These are phyloP conservation scores for Phodopus roborovskii DNA, from an alignment of 2,113 vertebrate genomes.

Conservation along the genomic window DNA sequence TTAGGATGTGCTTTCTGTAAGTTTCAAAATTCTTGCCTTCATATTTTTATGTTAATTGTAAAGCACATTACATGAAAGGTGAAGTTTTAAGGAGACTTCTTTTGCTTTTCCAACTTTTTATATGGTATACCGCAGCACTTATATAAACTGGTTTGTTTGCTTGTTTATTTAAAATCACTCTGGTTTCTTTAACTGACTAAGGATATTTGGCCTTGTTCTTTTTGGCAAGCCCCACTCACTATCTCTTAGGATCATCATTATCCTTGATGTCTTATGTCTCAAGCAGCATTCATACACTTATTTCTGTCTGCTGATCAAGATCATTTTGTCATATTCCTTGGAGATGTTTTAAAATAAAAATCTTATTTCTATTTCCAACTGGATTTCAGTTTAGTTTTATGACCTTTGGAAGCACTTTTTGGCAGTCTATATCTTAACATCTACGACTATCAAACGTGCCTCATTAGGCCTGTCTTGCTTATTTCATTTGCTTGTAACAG, in stretches of 20 bases:
- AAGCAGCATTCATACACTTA: background rate
- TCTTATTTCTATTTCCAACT: background rate
- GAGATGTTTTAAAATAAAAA: constrained; percentile 1
- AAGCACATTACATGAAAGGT: background rate
- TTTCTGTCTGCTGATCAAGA: background rate
- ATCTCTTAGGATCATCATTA: background rate
- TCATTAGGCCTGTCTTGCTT: background rate
- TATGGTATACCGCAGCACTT: background rate
- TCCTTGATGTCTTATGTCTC: background rate
- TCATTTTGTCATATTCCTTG: background rate
- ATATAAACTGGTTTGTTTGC: background rate
- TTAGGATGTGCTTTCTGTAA: background rate
- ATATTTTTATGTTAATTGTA: background rate
- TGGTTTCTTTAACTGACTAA: background rate
- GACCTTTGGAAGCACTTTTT: background rate
- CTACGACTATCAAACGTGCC: background rate
- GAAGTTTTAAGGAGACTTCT: background rate
- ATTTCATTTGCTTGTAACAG: background rate
- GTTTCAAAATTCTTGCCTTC: background rate
- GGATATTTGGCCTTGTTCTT: background rate
- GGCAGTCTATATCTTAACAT: background rate
- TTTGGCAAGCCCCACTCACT: background rate
- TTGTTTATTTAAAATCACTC: constrained; percentile 1
- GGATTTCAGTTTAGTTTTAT: background rate
- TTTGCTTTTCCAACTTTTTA: background rate